These are phyloP conservation scores for Tenthredo livida DNA, from an alignment of 2,888 invertebrate species.

Conservation along the genomic window DNA sequence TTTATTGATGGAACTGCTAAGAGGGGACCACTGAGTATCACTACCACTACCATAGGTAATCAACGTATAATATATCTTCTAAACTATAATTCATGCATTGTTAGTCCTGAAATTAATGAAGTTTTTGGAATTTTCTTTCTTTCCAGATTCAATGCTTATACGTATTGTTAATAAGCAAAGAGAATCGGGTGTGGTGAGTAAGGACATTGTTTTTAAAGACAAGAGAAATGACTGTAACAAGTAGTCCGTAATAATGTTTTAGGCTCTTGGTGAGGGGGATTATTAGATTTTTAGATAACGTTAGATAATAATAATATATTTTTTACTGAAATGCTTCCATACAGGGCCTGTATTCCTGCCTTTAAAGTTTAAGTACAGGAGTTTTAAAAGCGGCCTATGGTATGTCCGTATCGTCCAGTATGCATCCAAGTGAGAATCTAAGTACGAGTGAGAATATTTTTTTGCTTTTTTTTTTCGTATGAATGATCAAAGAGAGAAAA, in stretches of 20 bases:
- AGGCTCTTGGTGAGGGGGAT: slow-evolving; percentile 75
- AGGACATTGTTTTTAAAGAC: slow-evolving; percentile 58
- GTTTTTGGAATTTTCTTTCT: background rate
- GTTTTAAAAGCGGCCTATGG: slow-evolving; percentile 70
- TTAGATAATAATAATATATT: slow-evolving; percentile 65
- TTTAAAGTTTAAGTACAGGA: slow-evolving; percentile 68
- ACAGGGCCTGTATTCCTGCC: slow-evolving; percentile 72
- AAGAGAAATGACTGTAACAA: slow-evolving; percentile 68
- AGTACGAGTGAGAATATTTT: slow-evolving; percentile 72
- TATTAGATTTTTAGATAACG: slow-evolving; percentile 67
- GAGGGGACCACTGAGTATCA: slow-evolving; percentile 90
- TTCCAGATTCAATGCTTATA: slow-evolving; percentile 73
- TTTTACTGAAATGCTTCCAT: slow-evolving; percentile 73
- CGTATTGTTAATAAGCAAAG: slow-evolving; percentile 69
- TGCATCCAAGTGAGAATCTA: slow-evolving; percentile 62
- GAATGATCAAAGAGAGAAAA: slow-evolving; percentile 54
- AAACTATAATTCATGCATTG: slow-evolving; percentile 28
- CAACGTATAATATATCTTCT: background rate
- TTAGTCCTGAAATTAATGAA: background rate
- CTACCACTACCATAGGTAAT: slow-evolving; percentile 56
- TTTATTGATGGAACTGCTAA: slow-evolving; percentile 95
- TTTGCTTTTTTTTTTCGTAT: slow-evolving; percentile 55
- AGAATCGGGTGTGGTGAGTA: slow-evolving; percentile 71
- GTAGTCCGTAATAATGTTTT: slow-evolving; percentile 70
- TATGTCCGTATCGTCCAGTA: slow-evolving; percentile 67